Evolutionary conservation across 2,797 vertebrate species (phyloP), one percentile per base, ranked within the genome.

Genomic region (Coluber constrictor): DNA sequence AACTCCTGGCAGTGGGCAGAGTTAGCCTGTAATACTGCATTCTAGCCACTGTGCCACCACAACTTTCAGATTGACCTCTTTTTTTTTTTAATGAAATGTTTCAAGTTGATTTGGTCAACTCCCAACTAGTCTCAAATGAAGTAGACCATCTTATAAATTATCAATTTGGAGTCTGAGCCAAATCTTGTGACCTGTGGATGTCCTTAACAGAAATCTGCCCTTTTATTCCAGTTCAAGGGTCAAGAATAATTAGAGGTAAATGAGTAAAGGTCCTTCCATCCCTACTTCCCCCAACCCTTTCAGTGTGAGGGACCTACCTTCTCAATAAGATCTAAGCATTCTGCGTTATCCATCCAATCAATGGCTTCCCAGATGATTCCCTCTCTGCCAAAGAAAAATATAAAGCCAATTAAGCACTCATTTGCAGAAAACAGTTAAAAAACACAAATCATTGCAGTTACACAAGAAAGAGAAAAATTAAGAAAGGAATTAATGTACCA

Each of bases 341-440:
- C 98, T 56, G 98, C 98, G 12, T 99, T 99, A 96, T 99, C 98
- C 98, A 99, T 99, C 98, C 98, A 99, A 97, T 99, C 98, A 92
- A 99, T 99, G 47, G 98, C 98, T 90, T 99, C 98, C 99, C 99
- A 99, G 96, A 97, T 98, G 94, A 99, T 98, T 43, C 98, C 99
- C 96, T 99, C 98, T 96, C 99, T 99, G 96, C 47, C 0, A 92
- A 89, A 86, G 27, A 96, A 94, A 88, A 93, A 95, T 54, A 95
- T 94, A 95, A 55, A 94, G 94, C 2, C 93, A 93, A 27, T 83
- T 20, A 89, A 63, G 32, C 15, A 47, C 10, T 86, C 66, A 23
- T 86, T 66, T 37, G 32, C 88, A 32, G 90, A 27, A 5, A 92
- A 20, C 32, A 93, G 51, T 25, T 94, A 47, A 93, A 92, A 54